Conservation (phyloP, 2,113 vertebrate species). For the Toxotes chatareus region DNA sequence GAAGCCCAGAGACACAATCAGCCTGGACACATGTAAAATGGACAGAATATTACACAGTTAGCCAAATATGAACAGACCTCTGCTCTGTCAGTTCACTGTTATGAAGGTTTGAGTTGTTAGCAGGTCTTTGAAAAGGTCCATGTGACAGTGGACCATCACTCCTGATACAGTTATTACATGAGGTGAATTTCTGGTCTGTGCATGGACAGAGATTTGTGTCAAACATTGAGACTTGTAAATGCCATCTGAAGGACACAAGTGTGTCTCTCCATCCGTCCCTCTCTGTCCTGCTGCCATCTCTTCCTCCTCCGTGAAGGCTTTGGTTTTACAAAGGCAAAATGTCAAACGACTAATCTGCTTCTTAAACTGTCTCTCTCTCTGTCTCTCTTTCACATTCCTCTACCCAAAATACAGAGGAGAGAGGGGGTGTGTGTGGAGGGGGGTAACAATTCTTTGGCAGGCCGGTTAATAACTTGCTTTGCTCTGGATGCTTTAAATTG, state of each 20-base stretch:
- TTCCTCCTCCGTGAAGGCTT: constrained; percentile 15
- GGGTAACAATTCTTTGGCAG: constrained; percentile 49
- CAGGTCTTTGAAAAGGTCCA: too few species aligned
- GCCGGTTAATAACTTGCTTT: constrained; percentile 81
- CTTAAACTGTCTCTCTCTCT: constrained; percentile 6
- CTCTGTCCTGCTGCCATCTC: background rate
- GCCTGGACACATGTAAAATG: too few species aligned
- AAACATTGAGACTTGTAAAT: background rate
- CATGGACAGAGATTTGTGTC: background rate
- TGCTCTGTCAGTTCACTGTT: too few species aligned
- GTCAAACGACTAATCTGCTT: constrained; percentile 33
- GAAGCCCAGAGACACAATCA: too few species aligned
- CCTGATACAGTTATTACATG: background rate
- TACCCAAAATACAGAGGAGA: background rate
- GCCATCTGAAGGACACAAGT: background rate
- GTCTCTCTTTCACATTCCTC: constrained; percentile 4
- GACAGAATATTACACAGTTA: too few species aligned
- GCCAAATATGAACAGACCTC: too few species aligned
- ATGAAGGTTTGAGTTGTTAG: too few species aligned
- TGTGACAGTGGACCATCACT: too few species aligned
- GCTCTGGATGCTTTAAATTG: constrained; percentile 77
- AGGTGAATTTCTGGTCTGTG: background rate
- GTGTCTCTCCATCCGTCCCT: background rate
- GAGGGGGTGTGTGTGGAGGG: background rate
- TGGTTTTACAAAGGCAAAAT: constrained; percentile 34